Percentiles rank a stretch among this genome's conserved stretches.
These are phyloP conservation scores for Pseudeuparius sepicola DNA, from an alignment of 2,888 invertebrate genomes.

Conservation along the genomic window DNA sequence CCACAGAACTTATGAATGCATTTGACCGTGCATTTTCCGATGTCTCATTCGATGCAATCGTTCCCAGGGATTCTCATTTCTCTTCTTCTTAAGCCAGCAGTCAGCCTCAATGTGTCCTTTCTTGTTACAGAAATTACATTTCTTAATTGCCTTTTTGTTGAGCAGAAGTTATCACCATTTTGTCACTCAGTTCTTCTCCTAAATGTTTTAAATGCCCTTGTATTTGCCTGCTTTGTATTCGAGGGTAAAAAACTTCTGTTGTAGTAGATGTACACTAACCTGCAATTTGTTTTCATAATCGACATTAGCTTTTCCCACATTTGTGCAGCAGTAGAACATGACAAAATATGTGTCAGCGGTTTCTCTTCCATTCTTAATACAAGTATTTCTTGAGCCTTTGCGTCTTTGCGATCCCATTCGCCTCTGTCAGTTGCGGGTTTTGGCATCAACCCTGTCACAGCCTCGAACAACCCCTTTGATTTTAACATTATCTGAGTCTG, in stretches of 20 bases:
- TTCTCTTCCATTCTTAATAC: conserved; percentile 23
- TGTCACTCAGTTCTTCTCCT: conserved; percentile 7
- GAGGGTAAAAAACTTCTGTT: conserved; percentile 21
- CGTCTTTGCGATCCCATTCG: conserved; percentile 22
- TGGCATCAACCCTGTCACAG: conserved; percentile 7
- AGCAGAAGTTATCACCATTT: conserved; percentile 10
- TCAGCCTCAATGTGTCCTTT: conserved; percentile 6
- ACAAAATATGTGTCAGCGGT: conserved; percentile 21
- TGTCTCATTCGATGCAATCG: too few species aligned
- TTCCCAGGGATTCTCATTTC: too few species aligned
- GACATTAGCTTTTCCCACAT: conserved; percentile 24
- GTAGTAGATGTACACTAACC: conserved; percentile 22
- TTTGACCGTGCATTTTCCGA: too few species aligned
- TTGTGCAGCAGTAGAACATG: conserved; percentile 20
- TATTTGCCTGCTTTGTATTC: conserved; percentile 19
- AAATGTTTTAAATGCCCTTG: conserved; percentile 7
- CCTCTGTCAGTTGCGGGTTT: conserved; percentile 3
- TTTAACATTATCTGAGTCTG: conserved; percentile 19
- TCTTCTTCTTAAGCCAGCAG: conserved; percentile 9
- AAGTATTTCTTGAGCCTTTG: conserved; percentile 22
- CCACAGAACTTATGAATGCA: too few species aligned
- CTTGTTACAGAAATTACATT: conserved; percentile 9
- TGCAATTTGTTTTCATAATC: conserved; percentile 24
- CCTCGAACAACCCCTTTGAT: conserved; percentile 17
- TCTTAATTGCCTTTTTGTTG: background rate